A percentile compares a stretch with the other conserved stretches of the same genome.
phyloP scores from a whole-genome alignment of 2,888 invertebrate genomes.

The Notodromas monacha region DNA sequence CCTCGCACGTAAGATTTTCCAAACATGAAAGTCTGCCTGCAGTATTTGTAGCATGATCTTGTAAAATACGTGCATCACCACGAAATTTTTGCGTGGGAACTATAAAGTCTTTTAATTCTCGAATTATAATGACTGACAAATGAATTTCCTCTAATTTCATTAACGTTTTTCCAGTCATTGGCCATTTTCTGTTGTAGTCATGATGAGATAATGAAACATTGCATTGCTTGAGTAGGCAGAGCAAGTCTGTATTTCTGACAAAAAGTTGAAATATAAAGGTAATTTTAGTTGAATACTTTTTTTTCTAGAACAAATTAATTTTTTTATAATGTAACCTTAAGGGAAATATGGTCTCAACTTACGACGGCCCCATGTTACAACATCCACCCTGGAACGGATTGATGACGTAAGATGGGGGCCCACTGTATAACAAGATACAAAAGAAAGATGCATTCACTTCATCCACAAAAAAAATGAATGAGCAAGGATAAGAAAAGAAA shows the following conservation, averaged over 20 bases:
- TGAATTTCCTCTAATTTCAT: neutral
- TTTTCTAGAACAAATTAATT: too few relatives aligned
- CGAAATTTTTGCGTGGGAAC: neutral
- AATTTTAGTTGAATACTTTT: too few relatives aligned
- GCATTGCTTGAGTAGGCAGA: conserved; percentile 1
- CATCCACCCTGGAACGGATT: too few relatives aligned
- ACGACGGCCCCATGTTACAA: too few relatives aligned
- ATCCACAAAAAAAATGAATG: too few relatives aligned
- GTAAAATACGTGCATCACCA: neutral
- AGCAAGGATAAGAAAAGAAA: too few relatives aligned
- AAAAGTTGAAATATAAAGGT: too few relatives aligned
- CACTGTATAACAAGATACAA: too few relatives aligned
- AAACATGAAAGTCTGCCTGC: conserved; percentile 1
- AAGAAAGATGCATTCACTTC: too few relatives aligned
- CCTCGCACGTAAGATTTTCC: neutral
- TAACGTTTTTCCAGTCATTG: conserved; percentile 1
- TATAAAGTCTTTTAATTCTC: neutral
- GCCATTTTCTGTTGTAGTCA: conserved; percentile 1
- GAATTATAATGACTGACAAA: neutral
- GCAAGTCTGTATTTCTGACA: conserved; percentile 4
- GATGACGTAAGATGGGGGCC: too few relatives aligned
- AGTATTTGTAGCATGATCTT: neutral
- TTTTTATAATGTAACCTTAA: too few relatives aligned
- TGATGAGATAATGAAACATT: neutral
- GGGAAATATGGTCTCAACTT: too few relatives aligned